Base-by-base conservation (phyloP, 2,888 invertebrate genomes). In the Drosophila mercatorum region DNA sequence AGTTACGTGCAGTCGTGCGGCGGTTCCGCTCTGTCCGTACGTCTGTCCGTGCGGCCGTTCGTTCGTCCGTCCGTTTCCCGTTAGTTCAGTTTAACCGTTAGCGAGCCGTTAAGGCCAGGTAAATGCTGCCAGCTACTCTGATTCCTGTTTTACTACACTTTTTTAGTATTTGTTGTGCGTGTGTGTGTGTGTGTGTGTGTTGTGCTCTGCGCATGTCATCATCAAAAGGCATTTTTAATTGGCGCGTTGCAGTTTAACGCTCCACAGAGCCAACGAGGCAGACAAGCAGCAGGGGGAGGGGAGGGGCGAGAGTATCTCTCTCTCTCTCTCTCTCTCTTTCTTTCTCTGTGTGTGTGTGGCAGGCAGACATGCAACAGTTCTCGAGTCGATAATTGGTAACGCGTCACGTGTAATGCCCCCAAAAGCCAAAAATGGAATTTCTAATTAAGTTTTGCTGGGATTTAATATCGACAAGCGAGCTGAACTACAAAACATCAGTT, bases 341-440 rank as follows among this genome's bases (percentile, higher is more conserved):
- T 22, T 2, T 22, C 22, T 22, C 2, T 22, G 52, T 5, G 22
- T 17, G 34, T 53, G 52, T 53, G 53, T 38, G 53, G 38, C 5
- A 31, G 52, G 8, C 58, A 52, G 59, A 73, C 67, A 80, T 80
- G 85, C 83, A 82, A 80, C 78, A 83, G 84, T 78, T 81, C 80
- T 72, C 64, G 71, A 90, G 89, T 91, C 90, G 88, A 91, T 91
- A 91, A 91, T 90, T 91, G 91, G 90, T 85, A 91, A 83, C 83
- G 89, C 85, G 88, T 81, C 80, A 88, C 86, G 89, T 85, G 78
- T 88, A 83, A 91, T 88, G 88, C 90, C 72, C 86, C 77, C 83
- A 85, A 90, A 90, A 90, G 88, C 91, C 91, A 91, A 90, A 91
- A 91, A 91, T 91, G 91, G 91, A 91, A 91, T 91, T 91, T 91